phyloP scores from a whole-genome alignment of 1,140 invertebrate genomes.

The Campodea augens region DNA sequence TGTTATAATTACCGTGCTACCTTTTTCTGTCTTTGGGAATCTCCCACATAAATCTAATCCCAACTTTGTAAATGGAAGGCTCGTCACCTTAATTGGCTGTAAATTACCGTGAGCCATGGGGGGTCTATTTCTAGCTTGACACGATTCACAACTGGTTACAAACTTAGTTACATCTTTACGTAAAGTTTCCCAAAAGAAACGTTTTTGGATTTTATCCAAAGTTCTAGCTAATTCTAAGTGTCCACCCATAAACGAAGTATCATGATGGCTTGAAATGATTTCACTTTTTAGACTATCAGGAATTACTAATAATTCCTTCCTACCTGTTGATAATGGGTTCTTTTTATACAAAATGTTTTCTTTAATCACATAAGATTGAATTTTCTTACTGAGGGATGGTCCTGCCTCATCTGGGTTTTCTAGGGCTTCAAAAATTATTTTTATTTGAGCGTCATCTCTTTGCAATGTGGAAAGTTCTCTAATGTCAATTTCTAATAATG shows the following conservation, averaged over 20 bases:
- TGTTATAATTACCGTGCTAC: background rate
- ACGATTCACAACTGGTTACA: slow-evolving; percentile 10
- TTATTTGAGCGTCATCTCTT: background rate
- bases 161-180: slow-evolving; percentile 8
- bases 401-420: background rate
- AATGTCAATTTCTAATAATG: background rate
- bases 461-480: background rate
- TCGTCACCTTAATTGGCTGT: background rate
- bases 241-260: slow-evolving; percentile 5
- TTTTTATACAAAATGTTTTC: background rate
- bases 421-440: background rate
- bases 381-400: background rate
- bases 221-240: slow-evolving; percentile 12
- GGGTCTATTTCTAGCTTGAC: slow-evolving; percentile 10
- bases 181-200: slow-evolving; percentile 12
- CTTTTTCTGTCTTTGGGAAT: background rate
- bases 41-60: background rate
- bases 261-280: slow-evolving; percentile 8
- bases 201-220: slow-evolving; percentile 2
- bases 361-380: background rate
- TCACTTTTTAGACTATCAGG: background rate
- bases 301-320: slow-evolving; percentile 8
- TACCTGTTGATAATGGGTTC: background rate
- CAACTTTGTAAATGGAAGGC: background rate
- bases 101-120: background rate